Conservation (phyloP, 2,888 invertebrate species). For the Leptothorax acervorum region DNA sequence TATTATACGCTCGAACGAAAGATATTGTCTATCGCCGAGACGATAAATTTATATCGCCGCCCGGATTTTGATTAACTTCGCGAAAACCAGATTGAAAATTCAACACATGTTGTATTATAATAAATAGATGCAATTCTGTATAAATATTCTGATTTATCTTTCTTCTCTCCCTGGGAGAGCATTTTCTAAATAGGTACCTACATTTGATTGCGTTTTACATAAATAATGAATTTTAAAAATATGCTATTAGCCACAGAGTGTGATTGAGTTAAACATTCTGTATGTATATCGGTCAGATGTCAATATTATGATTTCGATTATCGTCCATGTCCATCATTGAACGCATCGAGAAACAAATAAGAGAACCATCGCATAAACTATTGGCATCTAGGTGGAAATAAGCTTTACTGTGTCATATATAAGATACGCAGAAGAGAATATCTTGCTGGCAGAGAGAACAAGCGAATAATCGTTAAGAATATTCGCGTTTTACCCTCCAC, state of each 20-base stretch:
- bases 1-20: constrained; percentile 13
- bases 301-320: background rate
- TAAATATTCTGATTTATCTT: background rate
- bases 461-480: background rate
- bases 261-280: background rate
- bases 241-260: background rate
- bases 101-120: background rate
- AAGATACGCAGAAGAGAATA: constrained; percentile 2
- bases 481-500: background rate
- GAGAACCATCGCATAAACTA: background rate
- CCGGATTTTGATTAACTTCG: constrained; percentile 1
- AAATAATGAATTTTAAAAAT: background rate
- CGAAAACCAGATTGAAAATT: background rate
- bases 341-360: background rate
- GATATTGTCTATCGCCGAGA: constrained; percentile 29
- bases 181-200: background rate
- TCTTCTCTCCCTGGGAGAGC: no score
- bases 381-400: background rate
- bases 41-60: background rate
- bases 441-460: background rate
- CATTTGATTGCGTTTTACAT: background rate
- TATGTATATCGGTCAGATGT: background rate
- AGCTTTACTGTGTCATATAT: background rate
- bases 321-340: background rate
- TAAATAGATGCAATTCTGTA: background rate